Evolutionary conservation across 2,797 vertebrate species (phyloP), one percentile per base, ranked within the genome.

Genomic region (Sebastes oblongus): DNA sequence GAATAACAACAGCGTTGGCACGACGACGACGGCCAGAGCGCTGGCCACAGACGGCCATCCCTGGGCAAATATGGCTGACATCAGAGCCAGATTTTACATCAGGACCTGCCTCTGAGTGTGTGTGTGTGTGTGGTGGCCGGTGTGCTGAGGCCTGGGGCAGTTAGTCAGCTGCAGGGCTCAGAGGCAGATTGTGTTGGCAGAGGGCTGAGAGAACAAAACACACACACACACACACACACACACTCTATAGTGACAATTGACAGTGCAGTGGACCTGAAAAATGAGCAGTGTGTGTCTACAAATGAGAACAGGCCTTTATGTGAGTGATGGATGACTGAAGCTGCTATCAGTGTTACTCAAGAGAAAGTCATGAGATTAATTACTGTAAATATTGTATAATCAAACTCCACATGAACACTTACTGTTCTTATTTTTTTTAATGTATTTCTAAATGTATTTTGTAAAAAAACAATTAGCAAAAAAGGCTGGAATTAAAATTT

Each of bases 171-270:
- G 88, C 84, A 84, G 89, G 88, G 78, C 85, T 86, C 75, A 80
- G 83, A 85, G 86, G 88, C 92, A 92, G 87, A 93, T 91, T 92
- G 89, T 80, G 86, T 93, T 94, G 94, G 93, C 92, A 93, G 69
- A 80, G 74, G 55, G 56, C 71, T 85, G 46, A 58, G 66, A 82
- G 39, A 77, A 86, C 64, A 78, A 65, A 62, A 67, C 34, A 36
- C 8, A 50, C 66, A 67, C 66, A 70, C 8, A 50, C 66, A 67
- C 66, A 65, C 20, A 72, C 61, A 74, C 66, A 75, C 66, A 68
- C 50, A 68, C 27, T 70, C 64, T 16, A 6, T 12, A 29, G 25
- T 54, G 66, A 30, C 46, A 54, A 67, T 52, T 52, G 46, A n/a
- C 66, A 54, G 64, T 66, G 64, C 16, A 66, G 46, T 67, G 27